Evolutionary conservation across 2,797 vertebrate species (phyloP), one percentile per base, ranked within the genome.

Genomic region (Rachycentron canadum): DNA sequence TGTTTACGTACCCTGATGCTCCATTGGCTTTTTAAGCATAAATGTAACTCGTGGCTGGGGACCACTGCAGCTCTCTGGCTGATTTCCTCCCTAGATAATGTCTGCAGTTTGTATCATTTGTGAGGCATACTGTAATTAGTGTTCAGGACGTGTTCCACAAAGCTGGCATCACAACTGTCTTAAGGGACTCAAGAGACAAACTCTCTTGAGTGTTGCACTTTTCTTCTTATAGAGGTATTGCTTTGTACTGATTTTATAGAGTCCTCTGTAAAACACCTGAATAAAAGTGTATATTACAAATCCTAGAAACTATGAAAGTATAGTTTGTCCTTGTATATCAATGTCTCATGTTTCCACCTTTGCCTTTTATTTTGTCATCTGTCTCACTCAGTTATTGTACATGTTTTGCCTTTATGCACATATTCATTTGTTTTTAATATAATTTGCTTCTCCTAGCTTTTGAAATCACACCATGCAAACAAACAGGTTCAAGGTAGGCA

Each of bases 401-500:
- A 83, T 91, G 86, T 89, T 59, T 75, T 23, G 85, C 81, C 84
- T 82, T 72, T 91, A 64, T 88, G 69, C 65, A 68, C 75, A 60
- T 83, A 86, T 91, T 76, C 78, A 84, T 93, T 89, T 73, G 61
- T 84, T 88, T 92, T 89, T 86, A 84, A 87, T 92, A 91, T 93
- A 57, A 91, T 95, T 93, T 94, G 90, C 92, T 93, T 95, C 96
- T 95, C 93, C 96, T 96, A 99, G 98, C 98, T 97, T 97, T 98
- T 99, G 98, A 98, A 98, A 98, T 98, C 97, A 96, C 97, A 97
- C 94, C 97, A 98, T 96, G 97, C 97, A 97, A 97, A 97, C 94
- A 97, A 96, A 97, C 96, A 97, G 95, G 95, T 92, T 93, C 96
- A 97, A 99, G 98, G 98, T 99, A 99, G 96, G 97, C 95, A 91